Evolutionary conservation across 2,888 invertebrate genomes (phyloP), one percentile per base, ranked within the genome.

Genomic region (Agrochola litura): DNA sequence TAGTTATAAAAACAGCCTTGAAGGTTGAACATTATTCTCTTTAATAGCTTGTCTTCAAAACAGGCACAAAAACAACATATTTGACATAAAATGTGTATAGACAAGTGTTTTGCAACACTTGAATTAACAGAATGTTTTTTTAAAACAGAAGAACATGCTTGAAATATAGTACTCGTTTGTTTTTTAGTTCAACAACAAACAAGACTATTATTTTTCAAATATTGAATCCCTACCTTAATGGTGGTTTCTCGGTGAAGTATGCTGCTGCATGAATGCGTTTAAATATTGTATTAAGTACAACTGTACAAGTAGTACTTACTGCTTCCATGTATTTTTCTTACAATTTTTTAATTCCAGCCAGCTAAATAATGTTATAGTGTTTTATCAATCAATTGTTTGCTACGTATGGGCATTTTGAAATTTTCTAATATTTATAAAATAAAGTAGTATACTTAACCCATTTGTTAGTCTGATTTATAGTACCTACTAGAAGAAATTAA

Each of bases 71-170:
- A 54, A 46, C 16, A 6, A 37, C 5, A 8, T 63, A 54, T 12
- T 16, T n/a, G 30, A 22, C 67, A 54, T 46, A 43, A 30, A 46
- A 54, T 46, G 6, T 43, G 9, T 41, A 1, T 58, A 43, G 2
- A 41, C 63, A 69, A 77, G 41, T 64, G 56, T 30, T 46, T 30
- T 49, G 10, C 1, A 37, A 43, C n/a, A 65, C 41, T 52, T 70
- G 19, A 69, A 19, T 30, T 63, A 77, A 9, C 43, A 6, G 10
- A 64, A 49, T 41, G 10, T 52, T 52, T 19, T 46, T 49, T 25
- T 25, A 16, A 52, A 63, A 49, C 30, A 37, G 43, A 63, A 77
- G 25, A 43, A 41, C 5, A 30, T 64, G n/a, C 19, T 30, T 43
- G 56, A 58, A 63, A 49, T 41, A 30, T 67, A 25, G 6, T 16